Base-by-base conservation (phyloP, 2,797 vertebrate genomes). In the Anguilla obscura region DNA sequence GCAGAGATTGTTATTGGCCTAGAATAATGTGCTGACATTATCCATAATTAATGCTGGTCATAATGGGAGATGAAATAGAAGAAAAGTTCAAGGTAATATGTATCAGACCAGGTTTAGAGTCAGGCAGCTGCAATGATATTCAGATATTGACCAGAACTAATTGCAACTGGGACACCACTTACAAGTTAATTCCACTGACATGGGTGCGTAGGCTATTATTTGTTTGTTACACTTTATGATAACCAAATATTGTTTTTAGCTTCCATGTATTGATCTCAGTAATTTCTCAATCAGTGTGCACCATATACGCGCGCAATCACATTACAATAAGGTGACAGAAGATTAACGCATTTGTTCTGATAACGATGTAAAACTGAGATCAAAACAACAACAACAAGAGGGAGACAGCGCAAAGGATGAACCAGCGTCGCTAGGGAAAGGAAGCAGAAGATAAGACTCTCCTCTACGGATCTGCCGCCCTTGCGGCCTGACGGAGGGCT, bases 401-500 rank as follows among this genome's bases (percentile, higher is more conserved):
- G 8, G n/a, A 69, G n/a, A 69, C 63, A 69, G 63, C n/a, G 5
- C 63, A 69, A 27, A 69, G 6, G 21, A 69, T 63, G 21, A 63
- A 24, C 60, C 3, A 14, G 7, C 24, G 63, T 69, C 63, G 21
- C 24, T n/a, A 4, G 63, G 63, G 24, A n/a, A 8, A n/a, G 63
- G 24, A n/a, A 69, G 24, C 63, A n/a, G 63, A 69, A 21, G 60
- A 63, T 24, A 21, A 14, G 16, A 14, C 24, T 21, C 60, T 14
- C 24, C 24, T 63, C 60, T 63, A 21, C 24, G 60, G 60, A 63
- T n/a, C 60, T 18, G 4, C 60, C 66, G 80, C 24, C 54, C 87
- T 69, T 90, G 92, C 86, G 90, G 83, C 83, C 89, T n/a, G 66
- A 89, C 86, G 80, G 86, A 88, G 91, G 85, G 88, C 89, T 90